Evolutionary conservation across 2,888 invertebrate species (phyloP), one percentile per base, ranked within the genome.

Genomic region (Catocala sponsa): DNA sequence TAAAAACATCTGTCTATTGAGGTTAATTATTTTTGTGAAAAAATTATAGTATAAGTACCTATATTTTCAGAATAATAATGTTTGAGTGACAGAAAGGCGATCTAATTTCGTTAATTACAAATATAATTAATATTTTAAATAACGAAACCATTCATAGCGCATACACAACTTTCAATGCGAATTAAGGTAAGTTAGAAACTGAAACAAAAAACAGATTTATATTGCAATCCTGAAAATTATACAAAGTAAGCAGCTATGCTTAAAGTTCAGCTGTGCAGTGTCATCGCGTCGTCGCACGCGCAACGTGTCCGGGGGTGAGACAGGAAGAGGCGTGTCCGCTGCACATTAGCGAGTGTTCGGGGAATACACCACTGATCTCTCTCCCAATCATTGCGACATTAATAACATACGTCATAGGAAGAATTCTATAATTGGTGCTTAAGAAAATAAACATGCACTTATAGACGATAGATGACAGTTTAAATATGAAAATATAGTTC

Each of bases 311-410:
- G 70, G 77, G 82, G 79, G 80, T 80, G 77, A 80, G 71, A 87
- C 92, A 91, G 93, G 92, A 94, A 91, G 85, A 83, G 94, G 94
- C 91, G 92, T 86, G 88, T 82, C 72, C 72, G 63, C 72, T 66
- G 76, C 81, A 84, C 87, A 87, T 92, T 90, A 88, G 90, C 91
- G 87, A 86, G 81, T 89, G 76, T 81, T 84, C 83, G 74, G 62
- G 68, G 82, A 79, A 76, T 80, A 81, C 76, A 78, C 78, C 78
- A 79, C 75, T 70, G 68, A 68, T 75, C 72, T 72, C 76, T 70
- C 76, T 75, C 74, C 77, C 76, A 74, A 79, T 80, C 81, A 78
- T 78, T 71, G 73, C 65, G 59, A 74, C 77, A 80, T 80, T 76
- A 70, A 79, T 77, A 68, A 80, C 72, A 60, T 55, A 78, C 72